Evolutionary conservation across 2,113 vertebrate genomes (phyloP).

Genomic region (Cariama cristata): DNA sequence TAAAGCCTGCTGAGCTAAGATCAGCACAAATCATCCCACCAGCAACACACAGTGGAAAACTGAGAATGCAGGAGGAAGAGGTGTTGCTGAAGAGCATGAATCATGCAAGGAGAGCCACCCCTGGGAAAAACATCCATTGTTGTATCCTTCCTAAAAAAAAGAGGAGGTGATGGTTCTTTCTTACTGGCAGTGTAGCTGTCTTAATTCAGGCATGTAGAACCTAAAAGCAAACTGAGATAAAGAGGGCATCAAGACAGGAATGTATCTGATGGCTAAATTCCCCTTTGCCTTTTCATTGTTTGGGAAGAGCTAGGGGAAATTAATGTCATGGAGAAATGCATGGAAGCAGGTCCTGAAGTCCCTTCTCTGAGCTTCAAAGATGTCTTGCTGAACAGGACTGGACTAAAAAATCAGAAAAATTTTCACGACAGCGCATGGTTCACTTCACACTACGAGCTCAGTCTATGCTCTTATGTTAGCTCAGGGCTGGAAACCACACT

Average conservation of each 20-base stretch:
- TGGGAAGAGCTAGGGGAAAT: background rate
- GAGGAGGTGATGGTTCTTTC: background rate
- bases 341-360: background rate
- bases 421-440: background rate
- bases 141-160: background rate
- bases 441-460: background rate
- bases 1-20: constrained; percentile 47
- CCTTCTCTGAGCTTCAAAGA: background rate
- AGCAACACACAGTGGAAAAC: constrained; percentile 10
- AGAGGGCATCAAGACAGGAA: background rate
- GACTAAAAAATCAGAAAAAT: background rate
- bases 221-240: background rate
- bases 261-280: background rate
- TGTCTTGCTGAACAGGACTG: background rate
- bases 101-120: background rate
- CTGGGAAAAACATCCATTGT: background rate
- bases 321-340: background rate
- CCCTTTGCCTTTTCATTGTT: background rate
- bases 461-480: background rate
- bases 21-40: constrained; percentile 18
- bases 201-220: background rate
- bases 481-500: background rate
- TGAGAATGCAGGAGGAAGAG: constrained; percentile 11
- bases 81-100: constrained; percentile 12
- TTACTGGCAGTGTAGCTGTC: background rate